Evolutionary conservation across 2,888 invertebrate species (phyloP), one percentile per base, ranked within the genome.

Genomic region (Myopa testacea): DNA sequence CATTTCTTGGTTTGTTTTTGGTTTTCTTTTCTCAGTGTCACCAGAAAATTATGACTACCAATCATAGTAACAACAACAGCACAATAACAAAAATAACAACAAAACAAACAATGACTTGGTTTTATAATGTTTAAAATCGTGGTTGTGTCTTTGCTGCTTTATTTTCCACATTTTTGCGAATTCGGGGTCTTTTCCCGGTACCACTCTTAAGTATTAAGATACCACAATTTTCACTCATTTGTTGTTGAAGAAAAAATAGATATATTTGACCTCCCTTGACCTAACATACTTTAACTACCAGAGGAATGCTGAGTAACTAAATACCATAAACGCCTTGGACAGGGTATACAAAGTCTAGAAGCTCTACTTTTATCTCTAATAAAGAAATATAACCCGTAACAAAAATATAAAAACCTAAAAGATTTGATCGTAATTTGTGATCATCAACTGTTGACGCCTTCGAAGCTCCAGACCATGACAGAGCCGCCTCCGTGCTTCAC

Each of bases 131-230:
- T 26, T 26, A 26, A 26, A 26, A 26, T 26, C 26, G 26, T 26
- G 26, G 26, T 26, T 40, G 16, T 40, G 3, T 14, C 26, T 67
- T 12, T 45, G n/a, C n/a, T 4, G 19, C n/a, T 63, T 34, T 63
- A 26, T 63, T 63, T 10, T 63, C 62, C 10, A 67, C 16, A 19
- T 67, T 38, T 34, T 14, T 14, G 19, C 38, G 37, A 26, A 50
- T 72, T 72, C 52, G 37, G 58, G 58, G 71, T 60, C 71, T 58
- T 16, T 72, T 72, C 60, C 71, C 58, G 71, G 71, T 72, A 72
- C 38, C 38, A 34, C 12, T 63, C 10, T 63, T 63, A 12, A 12
- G 62, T 34, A 63, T 12, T 8, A 63, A 12, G 10, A 26, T 12
- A 26, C 12, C n/a, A 63, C n/a, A 34, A 26, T 4, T 63, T 12